Percentiles rank a stretch among this genome's conserved stretches.
Conservation (phyloP, 2,113 vertebrate genomes). For the Lepidothrix coronata region DNA sequence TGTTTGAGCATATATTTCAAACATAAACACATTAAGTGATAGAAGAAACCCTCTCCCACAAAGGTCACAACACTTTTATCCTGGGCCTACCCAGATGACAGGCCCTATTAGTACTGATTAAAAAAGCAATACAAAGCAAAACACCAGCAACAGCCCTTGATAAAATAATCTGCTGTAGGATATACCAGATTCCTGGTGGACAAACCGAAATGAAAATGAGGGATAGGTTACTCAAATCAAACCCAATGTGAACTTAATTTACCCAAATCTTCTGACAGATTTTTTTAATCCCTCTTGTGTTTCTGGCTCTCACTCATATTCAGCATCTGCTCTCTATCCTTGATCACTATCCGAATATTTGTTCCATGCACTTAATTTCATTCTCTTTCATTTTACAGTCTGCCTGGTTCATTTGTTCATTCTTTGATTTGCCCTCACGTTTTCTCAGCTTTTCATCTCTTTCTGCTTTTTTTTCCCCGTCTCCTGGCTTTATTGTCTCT, state of each 20-base stretch:
- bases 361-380: constrained; percentile 58
- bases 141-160: background rate
- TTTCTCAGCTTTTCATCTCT: constrained; percentile 32
- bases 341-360: constrained; percentile 52
- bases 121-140: constrained; percentile 8
- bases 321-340: constrained; percentile 46
- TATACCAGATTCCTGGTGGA: background rate
- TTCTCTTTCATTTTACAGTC: constrained; percentile 54
- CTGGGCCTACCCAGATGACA: background rate
- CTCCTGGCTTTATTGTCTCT: background rate
- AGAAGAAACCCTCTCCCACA: constrained; percentile 4
- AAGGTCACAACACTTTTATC: background rate
- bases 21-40: constrained; percentile 13
- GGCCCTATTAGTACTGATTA: background rate
- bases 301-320: constrained; percentile 12
- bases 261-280: constrained; percentile 36
- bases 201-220: constrained; percentile 8
- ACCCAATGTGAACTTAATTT: background rate
- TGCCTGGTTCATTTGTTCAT: constrained; percentile 5
- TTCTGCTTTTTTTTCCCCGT: background rate
- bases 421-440: constrained; percentile 22
- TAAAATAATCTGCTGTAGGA: background rate
- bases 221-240: constrained; percentile 4
- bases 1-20: constrained; percentile 4
- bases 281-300: constrained; percentile 51